phyloP scores from a whole-genome alignment of 2,888 invertebrate species.

The Cephus pulcher region DNA sequence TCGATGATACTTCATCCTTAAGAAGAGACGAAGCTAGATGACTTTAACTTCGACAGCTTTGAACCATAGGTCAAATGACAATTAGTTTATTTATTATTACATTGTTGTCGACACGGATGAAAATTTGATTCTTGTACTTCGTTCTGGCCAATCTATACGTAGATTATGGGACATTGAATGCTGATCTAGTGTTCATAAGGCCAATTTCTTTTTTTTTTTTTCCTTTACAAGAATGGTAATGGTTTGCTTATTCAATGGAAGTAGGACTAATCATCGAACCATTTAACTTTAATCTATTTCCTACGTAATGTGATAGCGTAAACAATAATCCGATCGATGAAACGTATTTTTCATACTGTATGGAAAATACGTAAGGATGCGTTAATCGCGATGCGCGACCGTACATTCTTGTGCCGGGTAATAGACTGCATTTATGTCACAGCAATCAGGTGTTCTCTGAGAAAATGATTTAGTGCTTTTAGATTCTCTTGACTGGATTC shows the following conservation, averaged over 20 bases:
- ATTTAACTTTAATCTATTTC: background rate
- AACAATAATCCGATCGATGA: slow-evolving; percentile 28
- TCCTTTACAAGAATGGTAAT: background rate
- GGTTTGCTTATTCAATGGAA: background rate
- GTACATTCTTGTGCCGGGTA: background rate
- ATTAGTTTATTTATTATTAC: slow-evolving; percentile 38
- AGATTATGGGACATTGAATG: background rate
- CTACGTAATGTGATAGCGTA: slow-evolving; percentile 39
- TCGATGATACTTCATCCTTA: background rate
- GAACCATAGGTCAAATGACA: slow-evolving; percentile 18
- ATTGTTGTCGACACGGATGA: slow-evolving; percentile 21
- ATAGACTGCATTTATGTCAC: background rate
- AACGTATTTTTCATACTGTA: background rate
- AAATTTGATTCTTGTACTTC: slow-evolving; percentile 6
- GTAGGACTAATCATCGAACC: background rate
- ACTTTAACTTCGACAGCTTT: background rate
- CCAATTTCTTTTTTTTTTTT: background rate
- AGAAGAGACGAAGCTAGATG: background rate
- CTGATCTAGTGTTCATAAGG: background rate
- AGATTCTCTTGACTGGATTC: background rate
- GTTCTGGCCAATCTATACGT: background rate
- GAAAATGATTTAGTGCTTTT: background rate
- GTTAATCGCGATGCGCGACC: background rate
- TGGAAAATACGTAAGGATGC: background rate
- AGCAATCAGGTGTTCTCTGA: background rate